Evolutionary conservation across 2,888 invertebrate genomes (phyloP), one percentile per base, ranked within the genome.

Genomic region (Tiphia femorata): DNA sequence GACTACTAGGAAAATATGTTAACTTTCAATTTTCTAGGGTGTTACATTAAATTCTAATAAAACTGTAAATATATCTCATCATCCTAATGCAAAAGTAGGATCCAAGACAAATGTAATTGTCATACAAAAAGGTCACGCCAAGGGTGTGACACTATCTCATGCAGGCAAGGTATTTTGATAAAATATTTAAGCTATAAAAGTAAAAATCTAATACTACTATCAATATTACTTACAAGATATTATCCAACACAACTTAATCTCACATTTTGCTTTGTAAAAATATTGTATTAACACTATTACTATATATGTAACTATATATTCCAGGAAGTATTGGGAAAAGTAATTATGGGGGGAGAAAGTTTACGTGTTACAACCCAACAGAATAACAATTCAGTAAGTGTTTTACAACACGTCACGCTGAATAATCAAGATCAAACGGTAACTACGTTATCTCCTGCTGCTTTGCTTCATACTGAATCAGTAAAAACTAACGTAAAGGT

Each of bases 81-180:
- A 76, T 58, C 58, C 75, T 19, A 76, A 72, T 40, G 58, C 74
- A 21, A 78, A 75, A 54, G 67, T 79, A 38, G 85, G 82, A 62
- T 79, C 85, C 19, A 89, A 88, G 78, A 86, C 87, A 46, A 88
- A 86, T 73, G 85, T 89, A 19, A 88, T 89, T 65, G 87, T 89
- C 17, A 87, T 89, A 20, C 88, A 88, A 72, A 89, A 89, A 74
- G 87, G 87, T 35, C 84, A 86, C 17, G 80, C 86, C 21, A 80
- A 87, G 72, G 86, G 86, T 40, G 77, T 83, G 27, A 80, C 77
- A n/a, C 65, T 83, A 47, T 78, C 82, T 37, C 81, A 76, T 33
- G 79, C 75, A 50, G 80, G 78, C 64, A 82, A 82, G 73, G 82
- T 81, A 72, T 59, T 38, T 38, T 19, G 12, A 52, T 43, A 37